These are phyloP conservation scores for Pseudolaguvia tuberculata DNA, from an alignment of 2,113 vertebrate species.

Conservation along the genomic window DNA sequence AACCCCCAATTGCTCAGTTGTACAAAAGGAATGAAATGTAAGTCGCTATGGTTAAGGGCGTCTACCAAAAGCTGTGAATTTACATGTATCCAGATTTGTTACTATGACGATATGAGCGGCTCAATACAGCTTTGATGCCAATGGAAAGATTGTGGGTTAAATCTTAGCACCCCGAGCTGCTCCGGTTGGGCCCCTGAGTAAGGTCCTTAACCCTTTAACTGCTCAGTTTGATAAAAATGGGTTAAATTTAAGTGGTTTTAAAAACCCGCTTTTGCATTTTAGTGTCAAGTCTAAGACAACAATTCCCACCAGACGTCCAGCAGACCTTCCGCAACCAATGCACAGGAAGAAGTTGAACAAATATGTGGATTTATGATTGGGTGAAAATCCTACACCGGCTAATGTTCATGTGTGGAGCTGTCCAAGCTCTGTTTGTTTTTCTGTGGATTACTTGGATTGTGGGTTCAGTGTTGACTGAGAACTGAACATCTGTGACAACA, in stretches of 20 bases:
- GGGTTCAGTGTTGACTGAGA: slow-evolving; percentile 24
- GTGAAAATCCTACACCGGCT: neutral
- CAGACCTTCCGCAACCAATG: too few relatives aligned
- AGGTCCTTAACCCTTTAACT: too few relatives aligned
- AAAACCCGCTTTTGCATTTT: too few relatives aligned
- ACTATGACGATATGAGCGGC: neutral
- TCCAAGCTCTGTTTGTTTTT: slow-evolving; percentile 28
- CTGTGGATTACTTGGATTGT: slow-evolving; percentile 21
- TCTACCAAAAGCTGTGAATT: too few relatives aligned
- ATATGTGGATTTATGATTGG: slow-evolving; percentile 10
- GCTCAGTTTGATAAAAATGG: too few relatives aligned
- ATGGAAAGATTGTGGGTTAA: too few relatives aligned
- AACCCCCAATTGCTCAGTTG: too few relatives aligned
- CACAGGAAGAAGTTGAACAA: neutral
- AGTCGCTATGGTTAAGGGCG: too few relatives aligned
- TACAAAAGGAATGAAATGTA: too few relatives aligned
- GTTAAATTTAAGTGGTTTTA: too few relatives aligned
- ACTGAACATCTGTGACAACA: slow-evolving; percentile 7
- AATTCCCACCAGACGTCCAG: neutral
- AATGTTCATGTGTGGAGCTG: neutral
- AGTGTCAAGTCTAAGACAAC: neutral
- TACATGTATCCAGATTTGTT: neutral
- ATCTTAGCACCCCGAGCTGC: too few relatives aligned
- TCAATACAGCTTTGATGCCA: neutral
- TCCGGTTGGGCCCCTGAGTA: too few relatives aligned